Percentiles rank a stretch among this genome's conserved stretches.
Evolutionary conservation across 2,888 invertebrate species (phyloP).

Genomic region (Acanthosoma haemorrhoidale): DNA sequence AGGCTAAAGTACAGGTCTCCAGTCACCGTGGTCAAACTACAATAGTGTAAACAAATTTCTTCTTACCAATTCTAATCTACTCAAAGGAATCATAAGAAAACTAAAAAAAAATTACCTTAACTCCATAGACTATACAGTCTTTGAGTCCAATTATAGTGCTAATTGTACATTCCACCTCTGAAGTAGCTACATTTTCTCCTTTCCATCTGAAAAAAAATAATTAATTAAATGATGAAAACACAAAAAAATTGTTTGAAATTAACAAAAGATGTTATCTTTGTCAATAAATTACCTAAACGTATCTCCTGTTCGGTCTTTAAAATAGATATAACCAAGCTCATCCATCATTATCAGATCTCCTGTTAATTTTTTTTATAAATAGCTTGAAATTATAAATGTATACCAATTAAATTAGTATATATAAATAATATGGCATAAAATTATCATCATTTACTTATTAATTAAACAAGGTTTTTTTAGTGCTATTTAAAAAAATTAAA

Average conservation of each 20-base stretch:
- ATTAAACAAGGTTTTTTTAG: too few species aligned
- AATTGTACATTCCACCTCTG: conserved; percentile 89
- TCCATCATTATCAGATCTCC: conserved; percentile 86
- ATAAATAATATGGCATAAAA: too few species aligned
- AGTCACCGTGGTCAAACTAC: too few species aligned
- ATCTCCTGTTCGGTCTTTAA: conserved; percentile 84
- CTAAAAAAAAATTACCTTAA: conserved; percentile 58
- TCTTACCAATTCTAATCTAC: too few species aligned
- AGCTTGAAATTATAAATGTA: too few species aligned
- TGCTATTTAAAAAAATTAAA: too few species aligned
- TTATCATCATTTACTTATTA: too few species aligned
- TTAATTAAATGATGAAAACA: neutral
- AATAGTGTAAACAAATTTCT: too few species aligned
- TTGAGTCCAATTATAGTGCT: conserved; percentile 74
- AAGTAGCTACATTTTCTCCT: conserved; percentile 97
- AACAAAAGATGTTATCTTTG: neutral
- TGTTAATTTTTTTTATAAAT: conserved; percentile 38
- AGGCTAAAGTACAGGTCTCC: too few species aligned
- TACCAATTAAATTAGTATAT: too few species aligned
- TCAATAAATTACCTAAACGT: conserved; percentile 56
- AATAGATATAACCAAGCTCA: conserved; percentile 84
- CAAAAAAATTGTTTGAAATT: neutral
- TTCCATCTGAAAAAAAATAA: conserved; percentile 69
- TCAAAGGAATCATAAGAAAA: too few species aligned
- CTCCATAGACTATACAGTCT: conserved; percentile 91